Percentiles rank a stretch among this genome's conserved stretches.
Evolutionary conservation across 2,888 invertebrate species (phyloP).

Genomic region (Anaspis maculata): DNA sequence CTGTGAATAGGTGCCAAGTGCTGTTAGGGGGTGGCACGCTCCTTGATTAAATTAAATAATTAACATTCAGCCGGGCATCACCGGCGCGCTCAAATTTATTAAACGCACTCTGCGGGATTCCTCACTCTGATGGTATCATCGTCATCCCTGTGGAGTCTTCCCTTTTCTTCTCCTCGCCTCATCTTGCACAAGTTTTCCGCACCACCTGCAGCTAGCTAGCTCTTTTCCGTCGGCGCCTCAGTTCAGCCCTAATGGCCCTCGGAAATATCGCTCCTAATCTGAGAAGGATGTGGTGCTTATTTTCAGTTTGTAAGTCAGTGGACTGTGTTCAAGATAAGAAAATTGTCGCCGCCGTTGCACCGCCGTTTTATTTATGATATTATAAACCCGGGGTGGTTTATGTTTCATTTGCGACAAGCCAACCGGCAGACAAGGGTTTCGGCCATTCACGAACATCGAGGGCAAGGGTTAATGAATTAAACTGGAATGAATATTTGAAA

Average conservation of each 20-base stretch:
- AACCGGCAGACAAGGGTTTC: too few relatives aligned
- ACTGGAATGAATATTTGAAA: too few relatives aligned
- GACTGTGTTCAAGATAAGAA: conserved; percentile 26
- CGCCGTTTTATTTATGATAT: conserved; percentile 11
- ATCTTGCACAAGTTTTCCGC: too few relatives aligned
- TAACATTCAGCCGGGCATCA: conserved; percentile 29
- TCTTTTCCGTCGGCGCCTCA: too few relatives aligned
- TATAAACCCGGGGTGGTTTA: conserved; percentile 10
- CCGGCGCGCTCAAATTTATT: conserved; percentile 33
- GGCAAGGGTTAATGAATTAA: too few relatives aligned
- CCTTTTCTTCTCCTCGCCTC: conserved; percentile 2
- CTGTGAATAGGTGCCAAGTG: too few relatives aligned
- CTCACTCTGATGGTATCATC: conserved; percentile 14
- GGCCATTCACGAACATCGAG: too few relatives aligned
- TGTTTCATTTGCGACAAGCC: conserved; percentile 10
- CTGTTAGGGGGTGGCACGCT: conserved; percentile 10
- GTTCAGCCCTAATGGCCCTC: conserved; percentile 22
- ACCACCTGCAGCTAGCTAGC: too few relatives aligned
- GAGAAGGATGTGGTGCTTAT: conserved; percentile 26
- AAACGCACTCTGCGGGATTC: conserved; percentile 23
- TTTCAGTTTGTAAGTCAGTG: conserved; percentile 28
- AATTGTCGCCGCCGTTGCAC: too few relatives aligned
- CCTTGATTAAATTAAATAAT: conserved; percentile 38
- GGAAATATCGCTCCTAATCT: conserved; percentile 28
- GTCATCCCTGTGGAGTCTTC: conserved; percentile 1